A percentile compares a stretch with the other conserved stretches of the same genome.
These are phyloP conservation scores for Apostichopus californicus DNA, from an alignment of 35 echinoderm and acorn worm genomes.

Conservation along the genomic window DNA sequence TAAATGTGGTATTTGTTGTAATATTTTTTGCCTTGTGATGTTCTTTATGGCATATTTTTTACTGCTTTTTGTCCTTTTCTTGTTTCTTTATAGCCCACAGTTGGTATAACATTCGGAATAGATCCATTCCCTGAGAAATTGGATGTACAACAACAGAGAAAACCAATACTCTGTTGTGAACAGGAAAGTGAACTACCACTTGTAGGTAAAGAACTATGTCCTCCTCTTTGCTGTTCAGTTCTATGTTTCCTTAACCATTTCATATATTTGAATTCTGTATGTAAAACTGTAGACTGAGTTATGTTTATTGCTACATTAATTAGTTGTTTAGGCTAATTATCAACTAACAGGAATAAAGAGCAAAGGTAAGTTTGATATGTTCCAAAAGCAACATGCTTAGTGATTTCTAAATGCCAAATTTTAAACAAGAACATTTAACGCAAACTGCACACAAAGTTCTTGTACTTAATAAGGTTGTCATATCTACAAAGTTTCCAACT, in stretches of 20 bases:
- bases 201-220: neutral
- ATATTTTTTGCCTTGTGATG: too few species aligned
- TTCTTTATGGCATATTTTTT: neutral
- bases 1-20: neutral
- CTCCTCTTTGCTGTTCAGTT: neutral
- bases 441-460: too few species aligned
- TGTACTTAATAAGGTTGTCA: too few species aligned
- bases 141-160: neutral
- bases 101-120: neutral
- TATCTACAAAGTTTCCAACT: too few species aligned
- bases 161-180: neutral
- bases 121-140: neutral
- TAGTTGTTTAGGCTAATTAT: neutral
- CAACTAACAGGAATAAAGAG: too few species aligned
- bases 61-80: neutral
- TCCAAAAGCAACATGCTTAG: too few species aligned
- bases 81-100: neutral
- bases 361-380: too few species aligned
- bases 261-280: neutral
- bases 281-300: neutral
- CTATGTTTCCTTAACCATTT: neutral
- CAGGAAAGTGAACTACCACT: neutral
- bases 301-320: neutral
- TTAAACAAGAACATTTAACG: too few species aligned
- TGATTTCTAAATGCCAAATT: too few species aligned